Percentiles rank a stretch among this genome's conserved stretches.
Conservation (phyloP, 2,888 invertebrate genomes). For the Dynastes grantii region DNA sequence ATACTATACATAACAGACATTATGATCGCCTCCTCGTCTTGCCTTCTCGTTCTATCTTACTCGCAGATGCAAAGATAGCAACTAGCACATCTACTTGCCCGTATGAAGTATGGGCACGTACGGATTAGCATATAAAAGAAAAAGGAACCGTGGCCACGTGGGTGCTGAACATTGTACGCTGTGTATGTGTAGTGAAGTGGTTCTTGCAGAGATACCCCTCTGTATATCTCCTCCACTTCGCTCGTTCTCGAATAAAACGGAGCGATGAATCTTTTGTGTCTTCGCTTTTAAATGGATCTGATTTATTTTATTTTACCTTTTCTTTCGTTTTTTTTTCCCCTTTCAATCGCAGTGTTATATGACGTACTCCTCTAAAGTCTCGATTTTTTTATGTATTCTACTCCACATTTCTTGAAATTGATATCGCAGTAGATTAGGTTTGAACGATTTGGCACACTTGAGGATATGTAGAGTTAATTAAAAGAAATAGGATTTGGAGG, state of each 20-base stretch:
- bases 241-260: slow-evolving; percentile 22
- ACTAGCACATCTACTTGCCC: slow-evolving; percentile 35
- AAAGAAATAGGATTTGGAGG: no score
- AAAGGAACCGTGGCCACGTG: slow-evolving; percentile 40
- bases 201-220: slow-evolving; percentile 33
- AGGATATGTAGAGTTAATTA: no score
- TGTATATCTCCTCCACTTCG: slow-evolving; percentile 31
- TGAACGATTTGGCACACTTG: no score
- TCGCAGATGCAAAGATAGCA: slow-evolving; percentile 34
- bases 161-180: slow-evolving; percentile 38
- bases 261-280: slow-evolving; percentile 27
- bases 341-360: neutral
- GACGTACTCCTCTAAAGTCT: neutral
- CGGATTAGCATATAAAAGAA: slow-evolving; percentile 43
- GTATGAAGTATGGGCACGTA: slow-evolving; percentile 42
- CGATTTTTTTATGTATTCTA: neutral
- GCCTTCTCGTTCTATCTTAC: neutral
- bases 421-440: no score
- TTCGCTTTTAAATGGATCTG: slow-evolving; percentile 24
- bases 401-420: neutral
- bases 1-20: slow-evolving; percentile 28
- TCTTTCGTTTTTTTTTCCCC: no score
- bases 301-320: slow-evolving; percentile 8
- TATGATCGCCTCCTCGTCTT: neutral
- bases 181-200: slow-evolving; percentile 31